These are phyloP conservation scores for Martes flavigula DNA, from an alignment of 2,797 vertebrate species.

Conservation along the genomic window DNA sequence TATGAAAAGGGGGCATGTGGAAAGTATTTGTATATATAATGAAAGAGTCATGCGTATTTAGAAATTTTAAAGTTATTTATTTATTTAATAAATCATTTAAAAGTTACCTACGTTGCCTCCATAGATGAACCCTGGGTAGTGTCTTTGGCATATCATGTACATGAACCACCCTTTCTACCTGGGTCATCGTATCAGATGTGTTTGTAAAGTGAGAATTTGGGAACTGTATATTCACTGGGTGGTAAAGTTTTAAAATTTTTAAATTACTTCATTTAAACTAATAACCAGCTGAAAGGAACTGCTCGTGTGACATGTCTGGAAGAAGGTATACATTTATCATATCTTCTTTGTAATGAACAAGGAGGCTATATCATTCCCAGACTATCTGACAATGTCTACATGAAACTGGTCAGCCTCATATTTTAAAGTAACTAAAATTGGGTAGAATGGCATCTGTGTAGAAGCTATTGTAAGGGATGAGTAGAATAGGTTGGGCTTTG, in stretches of 20 bases:
- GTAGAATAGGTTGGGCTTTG: neutral
- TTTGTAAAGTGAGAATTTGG: neutral
- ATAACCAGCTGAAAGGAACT: neutral
- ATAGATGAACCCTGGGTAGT: neutral
- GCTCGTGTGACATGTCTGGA: neutral
- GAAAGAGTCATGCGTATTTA: neutral
- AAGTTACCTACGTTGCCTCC: neutral
- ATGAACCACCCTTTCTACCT: neutral
- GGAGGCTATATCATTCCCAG: neutral
- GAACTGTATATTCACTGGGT: neutral
- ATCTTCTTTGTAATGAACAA: conserved; percentile 25
- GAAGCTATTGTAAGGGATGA: neutral
- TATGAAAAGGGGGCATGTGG: neutral
- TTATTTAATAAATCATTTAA: neutral
- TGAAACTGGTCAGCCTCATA: neutral
- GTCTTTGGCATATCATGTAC: neutral
- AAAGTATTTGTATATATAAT: neutral
- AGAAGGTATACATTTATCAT: neutral
- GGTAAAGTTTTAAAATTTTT: neutral
- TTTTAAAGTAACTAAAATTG: conserved; percentile 32
- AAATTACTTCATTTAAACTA: conserved; percentile 15
- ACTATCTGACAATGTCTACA: neutral
- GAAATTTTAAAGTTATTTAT: neutral
- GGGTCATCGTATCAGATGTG: neutral
- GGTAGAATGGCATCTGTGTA: neutral